Evolutionary conservation across 2,113 vertebrate genomes (phyloP).

Genomic region (Pygoscelis adeliae): DNA sequence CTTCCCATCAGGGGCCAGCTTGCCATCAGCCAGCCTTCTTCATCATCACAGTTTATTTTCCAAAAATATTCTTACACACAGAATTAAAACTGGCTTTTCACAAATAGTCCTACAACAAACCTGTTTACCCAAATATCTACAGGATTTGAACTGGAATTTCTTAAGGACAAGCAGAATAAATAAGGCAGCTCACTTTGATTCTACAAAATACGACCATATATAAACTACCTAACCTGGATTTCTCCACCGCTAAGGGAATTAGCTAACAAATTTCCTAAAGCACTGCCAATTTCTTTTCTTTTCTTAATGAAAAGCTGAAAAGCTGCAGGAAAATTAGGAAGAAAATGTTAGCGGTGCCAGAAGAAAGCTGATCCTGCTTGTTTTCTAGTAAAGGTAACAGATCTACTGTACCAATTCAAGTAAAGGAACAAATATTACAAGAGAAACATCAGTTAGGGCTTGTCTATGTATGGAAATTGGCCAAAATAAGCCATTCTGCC

Average conservation of each 20-base stretch:
- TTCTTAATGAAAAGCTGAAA: neutral
- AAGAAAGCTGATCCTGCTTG: neutral
- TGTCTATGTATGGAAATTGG: neutral
- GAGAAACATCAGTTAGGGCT: neutral
- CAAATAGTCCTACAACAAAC: neutral
- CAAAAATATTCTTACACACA: neutral
- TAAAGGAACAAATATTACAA: neutral
- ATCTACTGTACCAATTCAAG: neutral
- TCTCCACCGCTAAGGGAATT: neutral
- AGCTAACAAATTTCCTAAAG: slow-evolving; percentile 14
- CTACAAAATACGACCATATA: neutral
- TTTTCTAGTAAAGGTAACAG: neutral
- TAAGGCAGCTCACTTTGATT: neutral
- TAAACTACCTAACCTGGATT: neutral
- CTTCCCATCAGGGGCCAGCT: neutral
- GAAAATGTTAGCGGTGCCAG: neutral
- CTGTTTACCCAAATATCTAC: neutral
- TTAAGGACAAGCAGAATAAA: neutral
- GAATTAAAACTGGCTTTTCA: neutral
- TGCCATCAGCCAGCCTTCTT: neutral
- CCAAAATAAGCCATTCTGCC: neutral
- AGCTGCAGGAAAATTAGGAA: neutral
- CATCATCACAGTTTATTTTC: neutral
- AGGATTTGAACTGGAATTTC: neutral
- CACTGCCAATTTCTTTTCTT: neutral